Conservation (phyloP, 2,888 invertebrate species). For the Colletes collaris region DNA sequence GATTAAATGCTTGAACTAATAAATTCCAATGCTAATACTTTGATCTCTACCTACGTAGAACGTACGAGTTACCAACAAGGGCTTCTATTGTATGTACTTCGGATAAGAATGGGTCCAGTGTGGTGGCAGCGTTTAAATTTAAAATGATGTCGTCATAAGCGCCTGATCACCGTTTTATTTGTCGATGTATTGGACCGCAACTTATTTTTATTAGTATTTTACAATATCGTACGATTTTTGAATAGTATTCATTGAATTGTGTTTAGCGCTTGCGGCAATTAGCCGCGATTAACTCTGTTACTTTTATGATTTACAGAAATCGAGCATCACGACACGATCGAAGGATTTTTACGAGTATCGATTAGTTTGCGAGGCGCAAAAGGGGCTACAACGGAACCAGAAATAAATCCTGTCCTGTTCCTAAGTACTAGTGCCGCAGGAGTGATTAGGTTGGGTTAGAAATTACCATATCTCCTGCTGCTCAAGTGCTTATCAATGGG, state of each 20-base stretch:
- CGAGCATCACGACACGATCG: background rate
- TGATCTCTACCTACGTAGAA: background rate
- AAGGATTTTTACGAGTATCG: background rate
- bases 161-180: background rate
- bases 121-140: conserved; percentile 1
- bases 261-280: background rate
- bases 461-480: conserved; percentile 90
- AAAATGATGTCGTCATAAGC: background rate
- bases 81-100: conserved; percentile 16
- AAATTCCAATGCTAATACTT: too few species aligned
- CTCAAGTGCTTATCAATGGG: conserved; percentile 95
- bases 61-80: conserved; percentile 19
- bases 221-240: background rate
- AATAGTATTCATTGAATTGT: background rate
- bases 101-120: conserved; percentile 8
- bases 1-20: too few species aligned
- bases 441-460: conserved; percentile 86
- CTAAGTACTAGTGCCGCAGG: conserved; percentile 98
- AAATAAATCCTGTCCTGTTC: conserved; percentile 87
- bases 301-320: conserved; percentile 15
- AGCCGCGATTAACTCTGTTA: background rate
- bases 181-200: background rate
- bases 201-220: background rate
- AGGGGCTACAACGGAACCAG: conserved; percentile 1
- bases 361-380: background rate